Conservation (phyloP, 2,113 vertebrate species). For the Murina feae region DNA sequence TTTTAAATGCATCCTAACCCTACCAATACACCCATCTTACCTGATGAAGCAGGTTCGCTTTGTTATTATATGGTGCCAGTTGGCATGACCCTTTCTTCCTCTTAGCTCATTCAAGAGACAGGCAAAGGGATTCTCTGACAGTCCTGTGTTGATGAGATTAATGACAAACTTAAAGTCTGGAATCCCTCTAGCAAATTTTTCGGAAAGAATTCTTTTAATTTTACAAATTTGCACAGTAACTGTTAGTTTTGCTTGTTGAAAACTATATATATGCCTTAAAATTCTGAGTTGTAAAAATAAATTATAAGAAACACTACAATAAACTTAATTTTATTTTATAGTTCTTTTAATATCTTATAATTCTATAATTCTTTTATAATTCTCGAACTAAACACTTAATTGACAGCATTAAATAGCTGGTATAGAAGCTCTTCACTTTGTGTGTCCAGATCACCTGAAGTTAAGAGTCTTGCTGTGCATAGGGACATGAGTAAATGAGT, state of each 20-base stretch:
- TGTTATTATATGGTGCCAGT: background rate
- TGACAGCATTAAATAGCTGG: background rate
- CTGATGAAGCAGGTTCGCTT: background rate
- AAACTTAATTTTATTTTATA: background rate
- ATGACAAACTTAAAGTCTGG: background rate
- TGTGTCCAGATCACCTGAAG: background rate
- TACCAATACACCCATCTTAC: background rate
- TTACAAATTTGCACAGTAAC: background rate
- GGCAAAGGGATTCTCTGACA: background rate
- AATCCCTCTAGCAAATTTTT: background rate
- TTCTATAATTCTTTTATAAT: background rate
- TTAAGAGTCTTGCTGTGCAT: background rate
- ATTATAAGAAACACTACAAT: background rate
- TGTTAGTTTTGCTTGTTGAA: background rate
- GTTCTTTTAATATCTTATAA: background rate
- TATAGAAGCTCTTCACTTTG: background rate
- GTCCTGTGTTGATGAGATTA: background rate
- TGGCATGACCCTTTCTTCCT: background rate
- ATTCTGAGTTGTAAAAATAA: background rate
- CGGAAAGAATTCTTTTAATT: background rate
- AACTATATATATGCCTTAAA: background rate
- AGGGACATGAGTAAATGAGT: background rate
- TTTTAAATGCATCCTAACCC: background rate
- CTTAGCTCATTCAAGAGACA: background rate
- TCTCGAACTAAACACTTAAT: background rate